Evolutionary conservation across 1,140 invertebrate genomes (phyloP), one percentile per base, ranked within the genome.

Genomic region (Drosophila prosaltans): DNA sequence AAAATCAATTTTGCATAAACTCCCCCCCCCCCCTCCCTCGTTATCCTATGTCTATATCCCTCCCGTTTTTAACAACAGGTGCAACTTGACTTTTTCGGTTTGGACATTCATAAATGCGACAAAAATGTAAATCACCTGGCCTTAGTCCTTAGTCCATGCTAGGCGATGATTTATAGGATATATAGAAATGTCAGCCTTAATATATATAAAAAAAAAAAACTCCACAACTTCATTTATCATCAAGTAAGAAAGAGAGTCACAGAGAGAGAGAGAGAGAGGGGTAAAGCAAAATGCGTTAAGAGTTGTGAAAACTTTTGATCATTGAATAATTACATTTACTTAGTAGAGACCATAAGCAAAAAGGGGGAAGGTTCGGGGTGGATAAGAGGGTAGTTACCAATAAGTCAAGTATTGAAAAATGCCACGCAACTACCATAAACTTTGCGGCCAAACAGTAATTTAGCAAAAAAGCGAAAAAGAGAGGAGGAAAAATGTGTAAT

Each of bases 251-350:
- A 32, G 7, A 16, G 16, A 39, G 16, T 4, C 11, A 59, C 28
- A 39, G 7, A 60, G 10, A 24, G 6, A 40, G 9, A 24, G 21
- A 40, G 24, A 60, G 21, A 21, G 11, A 61, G 58, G 39, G 41
- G 2, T 30, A 30, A 54, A 28, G 43, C 16, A 66, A 69, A 78
- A 76, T 76, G 74, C 74, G 74, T 77, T 74, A 76, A 77, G 72
- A 78, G 66, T 11, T 78, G 78, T 65, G 66, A 41, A 76, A 70
- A 71, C 54, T 79, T 79, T 79, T 61, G 77, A 81, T 84, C 84
- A 89, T 89, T 89, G 84, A 89, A 84, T 89, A 89, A 89, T 89
- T 89, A 90, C 81, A 67, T 81, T 79, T 74, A 89, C 80, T 89
- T 84, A 88, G 6, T 1, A 5, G 32, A 1, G 1, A 30, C 16